Conservation (phyloP, 2,888 invertebrate species). For the Uropetala carovei region DNA sequence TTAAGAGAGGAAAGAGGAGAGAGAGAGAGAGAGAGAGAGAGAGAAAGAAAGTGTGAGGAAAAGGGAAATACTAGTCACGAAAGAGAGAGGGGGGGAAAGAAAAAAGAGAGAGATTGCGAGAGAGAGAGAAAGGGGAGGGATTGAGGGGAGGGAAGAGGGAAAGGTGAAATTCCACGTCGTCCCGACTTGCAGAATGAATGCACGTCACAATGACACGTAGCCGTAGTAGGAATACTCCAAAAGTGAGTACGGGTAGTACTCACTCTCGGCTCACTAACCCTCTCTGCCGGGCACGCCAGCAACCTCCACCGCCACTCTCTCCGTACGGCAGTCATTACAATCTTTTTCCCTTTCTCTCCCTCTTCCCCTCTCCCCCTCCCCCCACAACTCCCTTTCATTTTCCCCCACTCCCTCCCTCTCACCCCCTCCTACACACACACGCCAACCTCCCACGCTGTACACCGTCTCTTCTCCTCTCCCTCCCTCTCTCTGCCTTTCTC, state of each 20-base stretch:
- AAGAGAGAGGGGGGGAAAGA: not conserved
- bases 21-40: not conserved
- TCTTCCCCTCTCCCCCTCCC: not conserved
- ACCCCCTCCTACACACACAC: not conserved
- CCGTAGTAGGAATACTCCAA: conserved; percentile 60
- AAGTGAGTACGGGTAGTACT: conserved; percentile 59
- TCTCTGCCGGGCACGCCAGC: not conserved
- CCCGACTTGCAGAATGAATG: conserved; percentile 63
- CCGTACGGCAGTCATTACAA: conserved; percentile 29
- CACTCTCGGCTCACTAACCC: not conserved
- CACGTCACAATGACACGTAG: conserved; percentile 62
- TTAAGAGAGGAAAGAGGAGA: conserved; percentile 12
- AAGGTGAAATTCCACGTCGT: conserved; percentile 3
- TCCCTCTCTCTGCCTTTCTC: not conserved
- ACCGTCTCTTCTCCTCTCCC: not conserved
- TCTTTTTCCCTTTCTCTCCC: not conserved
- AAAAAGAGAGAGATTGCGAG: not conserved
- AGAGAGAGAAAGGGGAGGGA: not conserved
- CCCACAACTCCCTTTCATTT: not conserved
- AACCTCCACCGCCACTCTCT: not conserved
- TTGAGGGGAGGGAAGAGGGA: not conserved
- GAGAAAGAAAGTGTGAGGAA: too few relatives aligned
- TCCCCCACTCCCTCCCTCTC: not conserved
- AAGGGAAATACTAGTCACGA: not conserved
- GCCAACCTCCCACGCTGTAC: not conserved